Base-by-base conservation (phyloP, 1,140 invertebrate species). In the Meloidogyne chitwoodi region DNA sequence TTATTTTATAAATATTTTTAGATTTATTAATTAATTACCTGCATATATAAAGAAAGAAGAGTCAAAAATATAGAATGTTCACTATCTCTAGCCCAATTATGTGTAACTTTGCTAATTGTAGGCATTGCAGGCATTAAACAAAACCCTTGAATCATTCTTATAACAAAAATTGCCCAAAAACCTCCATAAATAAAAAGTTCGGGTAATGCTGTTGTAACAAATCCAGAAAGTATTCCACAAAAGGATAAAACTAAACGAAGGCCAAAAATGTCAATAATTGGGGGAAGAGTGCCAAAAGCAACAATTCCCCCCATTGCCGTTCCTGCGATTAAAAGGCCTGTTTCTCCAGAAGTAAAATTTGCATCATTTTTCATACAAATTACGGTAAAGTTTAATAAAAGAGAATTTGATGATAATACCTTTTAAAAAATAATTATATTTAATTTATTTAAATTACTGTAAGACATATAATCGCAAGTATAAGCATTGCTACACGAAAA, bases 121-220 rank as follows among this genome's bases (percentile, higher is more conserved):
- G 70, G 70, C 70, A 73, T 73, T 24, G 70, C 56, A 34, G 70
- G 70, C 70, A 73, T 73, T n/a, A 73, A 31, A 41, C 70, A 72
- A 31, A 73, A 61, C 19, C 70, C 70, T 64, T 73, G 70, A 34
- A 73, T 34, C 19, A 73, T 63, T 56, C 70, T 27, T 12, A 61
- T n/a, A 64, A 34, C 44, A n/a, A 73, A 34, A 62, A 73, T 63
- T 61, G 70, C 70, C 38, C 64, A 65, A 26, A 73, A 62, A 3
- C 70, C 70, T 10, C 68, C 70, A 24, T 24, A 24, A 27, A 62
- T 61, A 22, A 73, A 73, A 34, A 73, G n/a, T 29, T n/a, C 44
- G 1, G 70, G 70, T 34, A 27, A 26, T 14, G 64, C 27, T 38
- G 64, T n/a, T 24, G 70, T 73, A 34, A 64, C 70, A 19, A 73